phyloP scores from a whole-genome alignment of 1,140 invertebrate species.

The Charaxes varanes region DNA sequence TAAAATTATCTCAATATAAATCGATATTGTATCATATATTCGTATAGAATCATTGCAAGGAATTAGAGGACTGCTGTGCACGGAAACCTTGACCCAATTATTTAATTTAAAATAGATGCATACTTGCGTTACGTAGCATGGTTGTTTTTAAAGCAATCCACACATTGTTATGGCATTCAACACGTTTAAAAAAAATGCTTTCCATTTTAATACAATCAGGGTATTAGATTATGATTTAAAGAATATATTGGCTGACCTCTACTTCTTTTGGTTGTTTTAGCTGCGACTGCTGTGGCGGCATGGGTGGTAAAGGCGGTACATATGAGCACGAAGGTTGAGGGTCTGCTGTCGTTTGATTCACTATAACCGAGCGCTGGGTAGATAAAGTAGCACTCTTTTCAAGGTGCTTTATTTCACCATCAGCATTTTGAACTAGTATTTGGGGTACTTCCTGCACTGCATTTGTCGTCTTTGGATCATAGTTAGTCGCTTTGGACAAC shows the following conservation, averaged over 20 bases:
- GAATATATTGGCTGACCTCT: constrained; percentile 50
- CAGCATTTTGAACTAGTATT: constrained; percentile 45
- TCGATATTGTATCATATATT: too few species aligned
- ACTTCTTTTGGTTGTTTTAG: constrained; percentile 62
- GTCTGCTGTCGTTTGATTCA: constrained; percentile 25
- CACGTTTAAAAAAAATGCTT: not conserved
- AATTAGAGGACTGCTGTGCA: constrained; percentile 7
- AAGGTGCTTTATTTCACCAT: constrained; percentile 26
- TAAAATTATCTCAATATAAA: too few species aligned
- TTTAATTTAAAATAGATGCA: constrained; percentile 57
- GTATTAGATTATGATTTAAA: not conserved
- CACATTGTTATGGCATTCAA: not conserved
- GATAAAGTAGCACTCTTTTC: constrained; percentile 29
- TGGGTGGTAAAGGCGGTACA: constrained; percentile 25
- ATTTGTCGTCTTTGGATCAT: constrained; percentile 10
- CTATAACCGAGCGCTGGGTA: constrained; percentile 22
- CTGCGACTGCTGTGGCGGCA: constrained; percentile 31
- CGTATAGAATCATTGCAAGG: not conserved
- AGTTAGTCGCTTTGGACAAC: constrained; percentile 34
- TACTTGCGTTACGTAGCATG: constrained; percentile 37
- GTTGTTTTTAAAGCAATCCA: constrained; percentile 28
- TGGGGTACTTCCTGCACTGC: constrained; percentile 31
- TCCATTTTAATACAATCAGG: not conserved
- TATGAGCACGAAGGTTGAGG: constrained; percentile 56
- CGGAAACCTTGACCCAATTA: constrained; percentile 62